Percentiles rank a stretch among this genome's conserved stretches.
phyloP scores from a whole-genome alignment of 2,888 invertebrate genomes.

The Andrena bucephala region DNA sequence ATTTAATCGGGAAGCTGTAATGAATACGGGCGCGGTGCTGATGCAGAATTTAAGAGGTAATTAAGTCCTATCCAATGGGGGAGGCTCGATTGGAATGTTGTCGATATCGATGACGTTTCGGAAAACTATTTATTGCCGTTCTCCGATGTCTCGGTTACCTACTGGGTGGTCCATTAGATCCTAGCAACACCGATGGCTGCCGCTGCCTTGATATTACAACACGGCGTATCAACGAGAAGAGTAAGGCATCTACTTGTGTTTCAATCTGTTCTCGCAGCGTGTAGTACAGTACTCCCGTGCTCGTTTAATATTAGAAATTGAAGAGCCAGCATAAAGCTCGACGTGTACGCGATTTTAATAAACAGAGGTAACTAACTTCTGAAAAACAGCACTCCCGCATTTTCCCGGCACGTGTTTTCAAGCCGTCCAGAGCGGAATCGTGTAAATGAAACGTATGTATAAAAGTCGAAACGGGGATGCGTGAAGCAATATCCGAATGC shows the following conservation, averaged over 20 bases:
- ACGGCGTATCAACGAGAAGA: too few relatives aligned
- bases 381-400: background rate
- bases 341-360: constrained; percentile 8
- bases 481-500: background rate
- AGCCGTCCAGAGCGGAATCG: background rate
- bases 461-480: background rate
- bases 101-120: constrained; percentile 40
- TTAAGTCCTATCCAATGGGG: constrained; percentile 50
- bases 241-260: too few relatives aligned
- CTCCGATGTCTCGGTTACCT: background rate
- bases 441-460: too few relatives aligned
- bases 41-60: constrained; percentile 65
- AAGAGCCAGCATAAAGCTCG: too few relatives aligned
- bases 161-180: background rate
- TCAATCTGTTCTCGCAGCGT: too few relatives aligned
- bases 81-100: constrained; percentile 34
- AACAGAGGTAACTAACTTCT: constrained; percentile 14
- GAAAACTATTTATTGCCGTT: constrained; percentile 36
- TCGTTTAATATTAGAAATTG: background rate
- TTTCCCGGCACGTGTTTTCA: background rate
- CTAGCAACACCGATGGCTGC: background rate
- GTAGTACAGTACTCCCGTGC: background rate
- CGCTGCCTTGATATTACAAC: too few relatives aligned
- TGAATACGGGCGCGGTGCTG: constrained; percentile 55
- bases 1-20: constrained; percentile 64